Percentiles rank a stretch among this genome's conserved stretches.
phyloP scores from a whole-genome alignment of 2,113 vertebrate species.

The Hyla sarda region DNA sequence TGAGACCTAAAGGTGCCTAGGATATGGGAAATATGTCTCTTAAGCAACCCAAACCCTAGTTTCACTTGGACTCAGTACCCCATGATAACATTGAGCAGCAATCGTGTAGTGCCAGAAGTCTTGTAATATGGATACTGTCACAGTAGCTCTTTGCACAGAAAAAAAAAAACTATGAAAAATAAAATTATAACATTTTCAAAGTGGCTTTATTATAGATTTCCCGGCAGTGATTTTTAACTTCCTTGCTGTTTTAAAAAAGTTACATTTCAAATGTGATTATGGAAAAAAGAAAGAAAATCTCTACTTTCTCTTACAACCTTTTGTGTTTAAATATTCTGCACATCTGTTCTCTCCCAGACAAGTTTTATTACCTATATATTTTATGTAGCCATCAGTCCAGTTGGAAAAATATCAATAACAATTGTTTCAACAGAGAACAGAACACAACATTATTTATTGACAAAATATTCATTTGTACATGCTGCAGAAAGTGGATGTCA shows the following conservation, averaged over 20 bases:
- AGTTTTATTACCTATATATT: conserved; percentile 43
- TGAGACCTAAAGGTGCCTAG: too few relatives aligned
- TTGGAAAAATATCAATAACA: conserved; percentile 44
- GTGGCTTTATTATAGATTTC: background rate
- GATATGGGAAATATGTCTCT: too few relatives aligned
- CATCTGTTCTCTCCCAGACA: conserved; percentile 19
- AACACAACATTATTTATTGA: conserved; percentile 50
- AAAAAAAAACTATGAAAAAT: too few relatives aligned
- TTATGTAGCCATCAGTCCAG: conserved; percentile 49
- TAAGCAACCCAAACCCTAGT: too few relatives aligned
- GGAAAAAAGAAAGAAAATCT: background rate
- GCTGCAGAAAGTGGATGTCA: conserved; percentile 43
- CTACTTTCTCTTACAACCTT: conserved; percentile 18
- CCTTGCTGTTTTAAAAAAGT: conserved; percentile 51
- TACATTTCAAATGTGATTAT: background rate
- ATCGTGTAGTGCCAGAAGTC: too few relatives aligned
- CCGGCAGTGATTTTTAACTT: background rate
- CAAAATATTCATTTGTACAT: conserved; percentile 45
- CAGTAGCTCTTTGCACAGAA: too few relatives aligned
- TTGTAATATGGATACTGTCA: too few relatives aligned
- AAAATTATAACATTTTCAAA: too few relatives aligned
- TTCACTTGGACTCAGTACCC: too few relatives aligned
- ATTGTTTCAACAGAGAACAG: conserved; percentile 41
- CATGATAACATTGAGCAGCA: too few relatives aligned
- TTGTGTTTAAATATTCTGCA: conserved; percentile 39